These are phyloP conservation scores for Echinometra lucunter DNA, from an alignment of 53 echinoderm and acorn worm species.

Conservation along the genomic window DNA sequence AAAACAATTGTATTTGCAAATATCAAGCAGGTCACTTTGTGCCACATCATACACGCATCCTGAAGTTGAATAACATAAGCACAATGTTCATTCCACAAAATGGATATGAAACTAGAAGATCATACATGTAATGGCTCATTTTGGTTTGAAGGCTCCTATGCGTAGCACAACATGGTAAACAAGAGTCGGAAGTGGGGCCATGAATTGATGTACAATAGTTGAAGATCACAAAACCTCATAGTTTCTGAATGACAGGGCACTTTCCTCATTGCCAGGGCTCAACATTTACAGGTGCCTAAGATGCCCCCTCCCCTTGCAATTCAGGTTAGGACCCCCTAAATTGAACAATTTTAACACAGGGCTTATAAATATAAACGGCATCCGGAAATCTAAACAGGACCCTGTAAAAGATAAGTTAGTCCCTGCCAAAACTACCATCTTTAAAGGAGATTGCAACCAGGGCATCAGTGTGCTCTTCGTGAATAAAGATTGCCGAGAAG, in stretches of 20 bases:
- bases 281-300: too few relatives aligned
- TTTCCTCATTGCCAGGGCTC: not conserved
- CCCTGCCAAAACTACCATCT: too few relatives aligned
- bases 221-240: not conserved
- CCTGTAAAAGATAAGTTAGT: too few relatives aligned
- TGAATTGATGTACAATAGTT: not conserved
- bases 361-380: too few relatives aligned
- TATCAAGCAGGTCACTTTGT: not conserved
- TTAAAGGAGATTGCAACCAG: too few relatives aligned
- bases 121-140: not conserved
- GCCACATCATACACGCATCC: not conserved
- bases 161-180: not conserved
- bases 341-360: too few relatives aligned
- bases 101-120: not conserved
- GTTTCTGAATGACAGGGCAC: not conserved
- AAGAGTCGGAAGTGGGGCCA: not conserved
- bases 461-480: too few relatives aligned
- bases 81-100: not conserved
- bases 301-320: too few relatives aligned
- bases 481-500: too few relatives aligned
- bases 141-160: not conserved
- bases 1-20: slow-evolving; percentile 19
- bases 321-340: too few relatives aligned
- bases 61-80: not conserved
- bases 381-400: too few relatives aligned